phyloP scores from a whole-genome alignment of 2,113 vertebrate genomes.

The Rhinoderma darwinii region DNA sequence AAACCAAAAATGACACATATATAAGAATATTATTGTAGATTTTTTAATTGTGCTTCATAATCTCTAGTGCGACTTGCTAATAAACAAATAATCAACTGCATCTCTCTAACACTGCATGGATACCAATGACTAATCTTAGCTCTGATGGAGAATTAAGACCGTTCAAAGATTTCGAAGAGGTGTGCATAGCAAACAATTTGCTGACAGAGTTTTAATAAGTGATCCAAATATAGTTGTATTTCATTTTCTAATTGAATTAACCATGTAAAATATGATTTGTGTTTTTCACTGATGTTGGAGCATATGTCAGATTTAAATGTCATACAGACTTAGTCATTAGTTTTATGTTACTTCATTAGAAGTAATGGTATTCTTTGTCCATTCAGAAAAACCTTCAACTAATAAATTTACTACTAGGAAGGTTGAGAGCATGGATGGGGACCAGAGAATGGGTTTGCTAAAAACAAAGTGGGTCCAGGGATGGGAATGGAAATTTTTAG shows the following conservation, averaged over 20 bases:
- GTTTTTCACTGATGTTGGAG: not conserved
- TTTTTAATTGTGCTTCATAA: too few species aligned
- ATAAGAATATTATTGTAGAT: not conserved
- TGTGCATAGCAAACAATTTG: conserved; percentile 5
- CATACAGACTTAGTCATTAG: not conserved
- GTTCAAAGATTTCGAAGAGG: not conserved
- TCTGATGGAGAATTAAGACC: not conserved
- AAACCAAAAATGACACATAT: not conserved
- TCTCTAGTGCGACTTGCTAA: not conserved
- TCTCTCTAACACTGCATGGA: not conserved
- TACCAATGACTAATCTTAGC: not conserved
- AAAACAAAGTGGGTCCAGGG: too few species aligned
- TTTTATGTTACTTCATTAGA: not conserved
- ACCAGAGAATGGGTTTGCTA: too few species aligned
- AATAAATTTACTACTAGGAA: too few species aligned
- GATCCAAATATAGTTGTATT: not conserved
- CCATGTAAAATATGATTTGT: not conserved
- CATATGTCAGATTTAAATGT: not conserved
- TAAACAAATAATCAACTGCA: not conserved
- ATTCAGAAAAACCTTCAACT: too few species aligned
- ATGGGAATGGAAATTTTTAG: too few species aligned
- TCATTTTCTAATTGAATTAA: not conserved
- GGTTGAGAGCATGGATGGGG: too few species aligned
- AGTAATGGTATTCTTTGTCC: not conserved
- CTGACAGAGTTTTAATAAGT: not conserved